Percentiles rank a stretch among this genome's conserved stretches.
Evolutionary conservation across 2,888 invertebrate species (phyloP).

Genomic region (Poecilobothrus nobilitatus): DNA sequence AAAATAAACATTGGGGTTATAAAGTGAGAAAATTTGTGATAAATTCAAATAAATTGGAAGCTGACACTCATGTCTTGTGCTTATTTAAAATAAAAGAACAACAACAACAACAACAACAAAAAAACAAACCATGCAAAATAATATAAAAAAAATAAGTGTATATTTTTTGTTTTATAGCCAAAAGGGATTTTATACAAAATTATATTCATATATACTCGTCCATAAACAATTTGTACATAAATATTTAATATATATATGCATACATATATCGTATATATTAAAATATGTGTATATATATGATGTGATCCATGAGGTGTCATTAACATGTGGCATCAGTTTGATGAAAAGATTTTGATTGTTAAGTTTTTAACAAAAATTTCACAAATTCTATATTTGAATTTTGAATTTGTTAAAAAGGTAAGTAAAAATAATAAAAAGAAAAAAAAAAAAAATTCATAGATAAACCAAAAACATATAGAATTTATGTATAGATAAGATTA

Average conservation of each 20-base stretch:
- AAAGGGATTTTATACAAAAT: too few relatives aligned
- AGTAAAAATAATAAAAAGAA: too few relatives aligned
- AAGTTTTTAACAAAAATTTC: background rate
- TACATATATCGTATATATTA: too few relatives aligned
- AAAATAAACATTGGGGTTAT: background rate
- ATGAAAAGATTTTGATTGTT: background rate
- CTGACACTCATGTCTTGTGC: background rate
- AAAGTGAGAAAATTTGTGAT: constrained; percentile 6
- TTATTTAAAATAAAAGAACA: background rate
- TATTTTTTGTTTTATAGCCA: too few relatives aligned
- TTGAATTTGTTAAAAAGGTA: background rate
- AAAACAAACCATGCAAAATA: background rate
- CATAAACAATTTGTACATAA: too few relatives aligned
- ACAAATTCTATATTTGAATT: background rate
- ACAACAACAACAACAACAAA: background rate
- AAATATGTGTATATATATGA: background rate
- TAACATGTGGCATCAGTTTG: background rate
- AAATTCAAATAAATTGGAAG: constrained; percentile 6
- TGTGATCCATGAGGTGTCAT: constrained; percentile 6
- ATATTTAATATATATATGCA: too few relatives aligned
- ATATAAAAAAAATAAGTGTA: too few relatives aligned
- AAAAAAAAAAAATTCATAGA: too few relatives aligned
- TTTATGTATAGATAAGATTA: too few relatives aligned
- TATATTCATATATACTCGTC: background rate
- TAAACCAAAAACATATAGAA: too few relatives aligned